A percentile compares a stretch with the other conserved stretches of the same genome.
phyloP scores from a whole-genome alignment of 2,113 vertebrate species.

The Halichoerus grypus region DNA sequence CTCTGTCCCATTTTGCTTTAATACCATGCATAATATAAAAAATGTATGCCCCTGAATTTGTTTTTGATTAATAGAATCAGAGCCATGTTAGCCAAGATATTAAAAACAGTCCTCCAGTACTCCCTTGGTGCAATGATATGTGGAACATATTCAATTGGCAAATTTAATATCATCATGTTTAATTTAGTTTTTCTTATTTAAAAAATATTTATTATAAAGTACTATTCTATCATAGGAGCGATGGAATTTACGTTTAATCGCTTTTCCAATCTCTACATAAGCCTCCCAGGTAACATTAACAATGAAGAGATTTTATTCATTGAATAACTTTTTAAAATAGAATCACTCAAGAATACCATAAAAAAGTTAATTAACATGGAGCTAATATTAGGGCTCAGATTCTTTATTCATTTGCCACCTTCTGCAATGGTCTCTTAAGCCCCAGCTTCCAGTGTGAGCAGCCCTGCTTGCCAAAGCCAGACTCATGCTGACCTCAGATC shows the following conservation, averaged over 20 bases:
- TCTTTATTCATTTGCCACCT: neutral
- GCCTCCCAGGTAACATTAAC: neutral
- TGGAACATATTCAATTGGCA: neutral
- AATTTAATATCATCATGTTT: neutral
- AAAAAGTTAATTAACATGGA: neutral
- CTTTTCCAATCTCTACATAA: neutral
- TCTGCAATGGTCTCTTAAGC: neutral
- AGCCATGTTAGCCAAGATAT: neutral
- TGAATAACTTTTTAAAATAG: neutral
- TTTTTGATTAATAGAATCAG: neutral
- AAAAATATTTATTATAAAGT: slow-evolving; percentile 5
- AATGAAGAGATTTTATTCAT: slow-evolving; percentile 13
- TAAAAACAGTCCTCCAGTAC: slow-evolving; percentile 8
- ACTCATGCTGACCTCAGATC: neutral
- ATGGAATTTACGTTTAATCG: neutral
- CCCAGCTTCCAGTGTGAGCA: neutral
- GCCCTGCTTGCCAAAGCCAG: neutral
- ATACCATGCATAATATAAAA: slow-evolving; percentile 1
- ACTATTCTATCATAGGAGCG: neutral
- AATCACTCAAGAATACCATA: neutral
- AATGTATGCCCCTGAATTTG: neutral
- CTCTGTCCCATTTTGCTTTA: neutral
- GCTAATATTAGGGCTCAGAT: neutral
- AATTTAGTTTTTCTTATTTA: neutral
- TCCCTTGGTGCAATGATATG: neutral